Evolutionary conservation across 2,113 vertebrate species (phyloP).

Genomic region (Lanius ludovicianus): DNA sequence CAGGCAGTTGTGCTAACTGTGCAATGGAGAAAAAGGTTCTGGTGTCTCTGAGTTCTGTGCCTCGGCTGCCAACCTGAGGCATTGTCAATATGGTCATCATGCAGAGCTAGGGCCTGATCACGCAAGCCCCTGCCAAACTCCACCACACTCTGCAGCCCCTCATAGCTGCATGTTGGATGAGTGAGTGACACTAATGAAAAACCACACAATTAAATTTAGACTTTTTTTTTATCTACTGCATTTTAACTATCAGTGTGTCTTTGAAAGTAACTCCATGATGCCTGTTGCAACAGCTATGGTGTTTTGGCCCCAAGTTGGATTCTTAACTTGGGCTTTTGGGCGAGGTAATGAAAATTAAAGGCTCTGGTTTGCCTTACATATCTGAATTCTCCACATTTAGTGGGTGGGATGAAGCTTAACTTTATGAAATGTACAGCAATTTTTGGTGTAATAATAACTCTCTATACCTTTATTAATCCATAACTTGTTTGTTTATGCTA

Average conservation of each 20-base stretch:
- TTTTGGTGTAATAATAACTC: background rate
- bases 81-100: background rate
- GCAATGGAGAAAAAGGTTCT: background rate
- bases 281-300: background rate
- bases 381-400: background rate
- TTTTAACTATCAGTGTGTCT: background rate
- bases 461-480: background rate
- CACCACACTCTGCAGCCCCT: background rate
- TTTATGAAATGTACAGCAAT: background rate
- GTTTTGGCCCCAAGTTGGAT: background rate
- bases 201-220: background rate
- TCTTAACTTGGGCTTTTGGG: background rate
- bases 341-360: background rate
- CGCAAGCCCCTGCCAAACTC: background rate
- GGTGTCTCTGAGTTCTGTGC: background rate
- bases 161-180: background rate
- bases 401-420: background rate
- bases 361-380: background rate
- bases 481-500: background rate
- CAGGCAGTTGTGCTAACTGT: background rate
- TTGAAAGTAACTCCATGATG: background rate
- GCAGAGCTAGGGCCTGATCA: background rate
- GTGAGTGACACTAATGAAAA: background rate
- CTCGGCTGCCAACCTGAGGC: background rate
- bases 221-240: background rate